Base-by-base conservation (phyloP, 2,797 vertebrate species). In the Fundulus diaphanus region DNA sequence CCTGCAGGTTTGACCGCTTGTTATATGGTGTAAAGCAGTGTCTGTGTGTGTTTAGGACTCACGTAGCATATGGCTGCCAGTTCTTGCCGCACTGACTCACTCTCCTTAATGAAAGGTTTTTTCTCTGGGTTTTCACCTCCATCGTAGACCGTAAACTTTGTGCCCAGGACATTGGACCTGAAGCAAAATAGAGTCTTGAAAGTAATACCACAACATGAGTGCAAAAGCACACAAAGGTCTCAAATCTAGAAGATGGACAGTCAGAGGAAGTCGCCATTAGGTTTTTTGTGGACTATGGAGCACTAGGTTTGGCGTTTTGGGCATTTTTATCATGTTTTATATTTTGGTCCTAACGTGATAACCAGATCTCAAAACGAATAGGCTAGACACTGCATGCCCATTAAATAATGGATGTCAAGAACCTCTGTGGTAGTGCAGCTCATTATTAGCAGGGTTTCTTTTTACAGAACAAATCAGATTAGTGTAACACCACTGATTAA, bases 161-260 rank as follows among this genome's bases (percentile, higher is more conserved):
- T 98, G 16, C 97, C 96, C 75, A 98, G 90, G 68, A 96, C 85
- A 68, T 98, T 98, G 77, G 97, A 98, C 89, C 97, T 98, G 78
- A 76, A 84, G 73, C 35, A 79, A 72, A 74, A 15, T 16, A 54
- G 4, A 65, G 46, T 16, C 22, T 33, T 65, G 42, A 66, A 42
- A 52, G 49, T 1, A 1, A 49, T 31, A 78, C 51, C 0, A 52
- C 27, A 31, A 35, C 40, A n/a, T 24, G 16, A 44, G 37, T 72
- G 56, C 6, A 35, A 48, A 33, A 48, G 22, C 44, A 49, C 37
- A 66, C 37, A 7, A 11, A 27, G 63, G 37, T 42, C 40, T 66
- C 12, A 42, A 66, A 27, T 66, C 15, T 66, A 66, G 27, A 42
- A 42, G 37, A n/a, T 66, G 12, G 59, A 63, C 59, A 63, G 33